Base-by-base conservation (phyloP, 2,797 vertebrate genomes). In the Mycteria americana region DNA sequence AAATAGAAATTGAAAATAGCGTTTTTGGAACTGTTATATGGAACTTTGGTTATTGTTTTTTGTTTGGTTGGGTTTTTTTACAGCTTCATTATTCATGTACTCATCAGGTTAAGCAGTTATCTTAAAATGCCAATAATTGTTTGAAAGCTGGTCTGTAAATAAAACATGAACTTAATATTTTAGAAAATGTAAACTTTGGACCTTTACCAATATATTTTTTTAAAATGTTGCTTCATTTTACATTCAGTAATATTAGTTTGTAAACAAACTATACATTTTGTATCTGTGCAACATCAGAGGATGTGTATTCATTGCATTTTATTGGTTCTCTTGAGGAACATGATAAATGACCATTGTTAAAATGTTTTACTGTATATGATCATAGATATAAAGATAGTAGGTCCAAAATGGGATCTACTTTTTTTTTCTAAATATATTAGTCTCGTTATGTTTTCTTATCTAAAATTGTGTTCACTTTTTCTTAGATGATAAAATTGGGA, bases 71-170 rank as follows among this genome's bases (percentile, higher is more conserved):
- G 62, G 7, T 35, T 95, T 77, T 97, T 93, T 97, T 98, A 97
- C 92, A 93, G 46, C 95, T 97, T 95, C 73, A 59, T 96, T 86
- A 65, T 94, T 96, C 72, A 88, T 95, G 95, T 95, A 94, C 91
- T 92, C 81, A 80, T 93, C 87, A 94, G 96, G 80, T 96, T 97
- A 95, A 97, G 80, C 83, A 95, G 73, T 97, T 97, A 91, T 85
- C 94, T 96, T 95, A 94, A 97, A 97, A 97, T 97, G 92, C 95
- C 96, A 98, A 93, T 90, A 96, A 77, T 94, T 95, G 83, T 98
- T 98, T 93, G 86, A 95, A 97, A 24, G 96, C 93, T 97, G 92
- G 97, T 96, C 92, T 98, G 95, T 98, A 98, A 97, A 97, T 96
- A 98, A 98, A 97, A 93, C 97, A 91, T 82, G 92, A 96, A 92